phyloP scores from a whole-genome alignment of 2,113 vertebrate genomes.

The Pampusana beccarii region DNA sequence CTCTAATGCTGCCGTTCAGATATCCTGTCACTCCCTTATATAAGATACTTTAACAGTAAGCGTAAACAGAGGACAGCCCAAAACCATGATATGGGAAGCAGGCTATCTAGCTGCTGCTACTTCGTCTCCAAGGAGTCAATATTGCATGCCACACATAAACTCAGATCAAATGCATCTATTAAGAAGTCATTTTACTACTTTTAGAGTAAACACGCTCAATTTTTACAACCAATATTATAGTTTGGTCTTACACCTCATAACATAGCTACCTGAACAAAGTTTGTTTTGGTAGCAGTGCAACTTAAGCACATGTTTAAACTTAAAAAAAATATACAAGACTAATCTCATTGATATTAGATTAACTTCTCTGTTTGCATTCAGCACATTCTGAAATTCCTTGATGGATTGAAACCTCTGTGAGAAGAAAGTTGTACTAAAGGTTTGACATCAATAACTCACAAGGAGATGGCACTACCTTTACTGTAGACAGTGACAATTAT shows the following conservation, averaged over 20 bases:
- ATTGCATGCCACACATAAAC: background rate
- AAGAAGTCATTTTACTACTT: background rate
- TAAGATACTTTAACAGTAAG: background rate
- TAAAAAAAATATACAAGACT: background rate
- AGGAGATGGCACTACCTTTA: background rate
- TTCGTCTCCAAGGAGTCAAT: background rate
- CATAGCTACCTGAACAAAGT: background rate
- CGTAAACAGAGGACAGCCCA: background rate
- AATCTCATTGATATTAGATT: background rate
- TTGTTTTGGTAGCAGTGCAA: background rate
- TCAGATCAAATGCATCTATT: background rate
- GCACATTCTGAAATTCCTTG: background rate
- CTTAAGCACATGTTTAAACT: background rate
- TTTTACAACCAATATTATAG: background rate
- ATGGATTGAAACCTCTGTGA: background rate
- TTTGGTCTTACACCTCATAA: background rate
- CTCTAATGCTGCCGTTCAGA: background rate
- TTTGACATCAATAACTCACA: background rate
- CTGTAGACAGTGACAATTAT: background rate
- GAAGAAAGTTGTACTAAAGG: background rate
- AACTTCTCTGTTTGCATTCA: background rate
- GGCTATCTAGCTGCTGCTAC: background rate
- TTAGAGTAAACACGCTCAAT: background rate
- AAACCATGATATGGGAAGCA: background rate
- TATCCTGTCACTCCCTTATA: background rate